Evolutionary conservation across 2,113 vertebrate species (phyloP), one percentile per base, ranked within the genome.

Genomic region (Copsychus sechellarum): DNA sequence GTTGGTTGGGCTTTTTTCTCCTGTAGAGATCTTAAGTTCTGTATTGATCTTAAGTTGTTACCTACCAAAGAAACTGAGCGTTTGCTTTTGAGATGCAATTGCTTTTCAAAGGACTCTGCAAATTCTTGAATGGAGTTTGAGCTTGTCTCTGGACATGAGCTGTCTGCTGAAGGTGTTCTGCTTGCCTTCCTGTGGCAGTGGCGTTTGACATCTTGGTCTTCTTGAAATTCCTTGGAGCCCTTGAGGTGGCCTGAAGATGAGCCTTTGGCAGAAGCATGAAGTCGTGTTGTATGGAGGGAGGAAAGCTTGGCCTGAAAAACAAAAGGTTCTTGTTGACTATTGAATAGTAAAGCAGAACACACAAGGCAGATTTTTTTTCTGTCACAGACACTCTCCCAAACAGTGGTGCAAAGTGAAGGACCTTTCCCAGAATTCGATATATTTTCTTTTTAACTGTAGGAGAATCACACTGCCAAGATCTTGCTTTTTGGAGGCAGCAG

Each of bases 121-220:
- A 99, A 98, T 95, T 98, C 98, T 22, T 98, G 98, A 90, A 98
- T 97, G 72, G 98, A 98, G 94, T 97, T 96, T 85, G 98, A 98
- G 64, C 88, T 79, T 13, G 96, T 70, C 81, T 98, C 98, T 62
- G 91, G 73, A 5, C 97, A 90, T n/a, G 92, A 95, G 71, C 91
- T 97, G 14, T 98, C 98, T 8, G 86, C 97, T 12, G 98, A 98
- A 56, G 97, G 97, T 81, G 97, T 94, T 36, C 98, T 98, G 24
- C 97, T 97, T 72, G 95, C 96, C 22, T 92, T 98, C 73, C 76
- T 94, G 74, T 98, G 98, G 61, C 76, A 83, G 54, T 64, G 71
- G 48, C 93, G 73, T 86, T 90, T 95, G 81, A 81, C 87, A 28
- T 98, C 98, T 79, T 98, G 98, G 22, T 98, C 98, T 56, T 98